These are phyloP conservation scores for Eupithecia centaureata DNA, from an alignment of 2,888 invertebrate genomes.

Conservation along the genomic window DNA sequence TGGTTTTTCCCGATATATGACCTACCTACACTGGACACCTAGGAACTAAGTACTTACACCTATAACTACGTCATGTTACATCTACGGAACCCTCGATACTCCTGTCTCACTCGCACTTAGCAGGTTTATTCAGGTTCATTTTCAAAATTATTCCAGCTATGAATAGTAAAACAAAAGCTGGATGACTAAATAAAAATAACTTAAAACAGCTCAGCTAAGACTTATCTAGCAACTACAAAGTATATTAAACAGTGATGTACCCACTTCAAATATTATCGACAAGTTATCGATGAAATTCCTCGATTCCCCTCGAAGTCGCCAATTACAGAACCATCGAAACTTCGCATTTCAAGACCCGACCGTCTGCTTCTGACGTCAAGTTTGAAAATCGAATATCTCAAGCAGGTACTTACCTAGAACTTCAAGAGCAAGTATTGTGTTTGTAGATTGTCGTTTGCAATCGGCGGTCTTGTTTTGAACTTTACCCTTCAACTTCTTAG, in stretches of 20 bases:
- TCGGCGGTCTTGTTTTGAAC: conserved; percentile 25
- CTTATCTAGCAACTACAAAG: conserved; percentile 3
- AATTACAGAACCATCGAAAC: conserved; percentile 19
- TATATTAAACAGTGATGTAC: conserved; percentile 9
- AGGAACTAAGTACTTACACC: background rate
- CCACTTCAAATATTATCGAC: conserved; percentile 10
- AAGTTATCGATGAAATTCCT: conserved; percentile 15
- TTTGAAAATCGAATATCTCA: conserved; percentile 22
- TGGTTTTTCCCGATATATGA: no score
- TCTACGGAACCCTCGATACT: no score
- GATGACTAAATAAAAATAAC: background rate
- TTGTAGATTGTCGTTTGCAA: conserved; percentile 34
- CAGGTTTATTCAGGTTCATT: background rate
- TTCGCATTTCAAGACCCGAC: conserved; percentile 19
- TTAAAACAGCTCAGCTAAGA: background rate
- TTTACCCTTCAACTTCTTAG: conserved; percentile 26
- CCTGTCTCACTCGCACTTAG: no score
- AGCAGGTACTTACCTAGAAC: conserved; percentile 3
- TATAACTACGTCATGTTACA: background rate
- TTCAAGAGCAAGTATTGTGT: conserved; percentile 25
- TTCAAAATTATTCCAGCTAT: background rate
- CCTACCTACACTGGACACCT: no score
- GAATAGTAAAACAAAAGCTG: background rate
- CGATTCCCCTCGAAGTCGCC: conserved; percentile 14
- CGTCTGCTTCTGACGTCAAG: conserved; percentile 25